Conservation (phyloP, 2,797 vertebrate species). For the Helostoma temminkii region DNA sequence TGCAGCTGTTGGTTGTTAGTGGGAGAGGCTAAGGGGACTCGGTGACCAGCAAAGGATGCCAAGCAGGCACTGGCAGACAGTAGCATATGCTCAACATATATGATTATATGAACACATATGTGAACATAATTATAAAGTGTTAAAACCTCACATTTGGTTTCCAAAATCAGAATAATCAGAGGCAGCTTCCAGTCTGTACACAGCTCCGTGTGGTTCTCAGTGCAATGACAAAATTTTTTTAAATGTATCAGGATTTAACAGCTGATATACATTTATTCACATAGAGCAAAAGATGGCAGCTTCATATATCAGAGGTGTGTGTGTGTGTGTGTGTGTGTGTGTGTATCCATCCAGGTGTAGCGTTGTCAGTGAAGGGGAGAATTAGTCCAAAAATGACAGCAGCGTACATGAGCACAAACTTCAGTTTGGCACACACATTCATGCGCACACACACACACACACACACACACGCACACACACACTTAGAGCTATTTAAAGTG, state of each 20-base stretch:
- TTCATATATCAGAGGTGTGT: slow-evolving; percentile 12
- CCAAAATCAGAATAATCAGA: not conserved
- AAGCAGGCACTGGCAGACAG: no score
- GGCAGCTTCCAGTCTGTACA: not conserved
- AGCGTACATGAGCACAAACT: slow-evolving; percentile 29
- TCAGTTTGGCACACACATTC: slow-evolving; percentile 10
- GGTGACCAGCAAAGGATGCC: no score
- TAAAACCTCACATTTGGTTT: no score
- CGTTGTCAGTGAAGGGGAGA: slow-evolving; percentile 61
- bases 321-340: slow-evolving; percentile 22
- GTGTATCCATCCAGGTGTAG: slow-evolving; percentile 36
- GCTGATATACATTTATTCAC: slow-evolving; percentile 20
- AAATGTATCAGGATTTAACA: not conserved
- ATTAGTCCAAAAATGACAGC: slow-evolving; percentile 56
- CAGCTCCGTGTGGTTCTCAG: no score
- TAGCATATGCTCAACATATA: no score
- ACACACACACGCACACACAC: slow-evolving; percentile 4
- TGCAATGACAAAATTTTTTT: no score
- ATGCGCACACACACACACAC: slow-evolving; percentile 16
- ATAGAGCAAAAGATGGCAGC: slow-evolving; percentile 14
- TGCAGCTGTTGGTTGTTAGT: no score
- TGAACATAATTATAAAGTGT: no score
- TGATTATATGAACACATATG: no score
- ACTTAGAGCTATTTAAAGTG: not conserved
- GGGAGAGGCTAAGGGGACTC: no score